Base-by-base conservation (phyloP, 2,113 vertebrate genomes). In the Muntiacus reevesi region DNA sequence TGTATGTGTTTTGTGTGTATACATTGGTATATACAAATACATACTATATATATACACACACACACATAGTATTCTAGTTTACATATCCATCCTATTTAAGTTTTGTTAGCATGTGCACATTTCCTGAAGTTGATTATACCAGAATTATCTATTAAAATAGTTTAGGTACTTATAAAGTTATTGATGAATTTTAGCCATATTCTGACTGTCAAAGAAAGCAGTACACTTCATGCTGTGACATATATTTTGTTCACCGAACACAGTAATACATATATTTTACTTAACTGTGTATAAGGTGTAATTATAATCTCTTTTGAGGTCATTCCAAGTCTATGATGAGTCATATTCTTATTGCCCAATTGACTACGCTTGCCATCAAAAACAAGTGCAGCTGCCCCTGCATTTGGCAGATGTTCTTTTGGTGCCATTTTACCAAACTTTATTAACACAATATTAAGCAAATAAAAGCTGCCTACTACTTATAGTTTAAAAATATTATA, bases 41-140 rank as follows among this genome's bases (percentile, higher is more conserved):
- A 47, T 60, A 14, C 40, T 71, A 40, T 40, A 23, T 40, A 71
- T 36, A 64, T 45, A 93, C 25, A 64, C 1, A 82, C 14, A 83
- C 14, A 52, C 36, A 79, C 36, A 7, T 40, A 27, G 17, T n/a
- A 71, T 83, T 94, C 14, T 71, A 54, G 9, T 78, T 87, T 91
- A 84, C 45, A 93, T 93, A 79, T 50, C 14, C 25, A 87, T 59
- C 9, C 23, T 85, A 76, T 12, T 2, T 94, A 92, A 76, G 10
- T 87, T 76, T 67, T 52, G 19, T 78, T 71, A 91, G 59, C 82
- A 64, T 33, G 67, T 28, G 19, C 28, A n/a, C 12, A 86, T 87
- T 92, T 86, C 54, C 30, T 96, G 33, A 95, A 81, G 59, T 27
- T 95, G 94, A 89, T 92, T 89, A 82, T 47, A 91, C 14, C 36